Evolutionary conservation across 2,113 vertebrate genomes (phyloP).

Genomic region (Hypocryptadius cinnamomeus): DNA sequence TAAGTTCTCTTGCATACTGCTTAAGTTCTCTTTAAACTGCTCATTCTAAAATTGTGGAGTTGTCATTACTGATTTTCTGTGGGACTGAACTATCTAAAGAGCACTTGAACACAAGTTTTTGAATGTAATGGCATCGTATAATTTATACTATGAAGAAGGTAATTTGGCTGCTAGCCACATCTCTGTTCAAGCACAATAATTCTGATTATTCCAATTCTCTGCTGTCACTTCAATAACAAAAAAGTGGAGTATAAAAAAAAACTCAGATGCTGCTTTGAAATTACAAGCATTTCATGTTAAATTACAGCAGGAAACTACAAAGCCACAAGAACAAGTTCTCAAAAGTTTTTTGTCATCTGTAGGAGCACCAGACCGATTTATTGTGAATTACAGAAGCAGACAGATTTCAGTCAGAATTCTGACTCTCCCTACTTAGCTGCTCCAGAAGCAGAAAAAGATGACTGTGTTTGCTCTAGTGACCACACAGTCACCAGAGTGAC

Average conservation of each 20-base stretch:
- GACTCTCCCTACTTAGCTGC: background rate
- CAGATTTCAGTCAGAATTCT: background rate
- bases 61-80: background rate
- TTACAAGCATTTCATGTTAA: background rate
- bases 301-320: background rate
- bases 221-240: background rate
- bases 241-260: background rate
- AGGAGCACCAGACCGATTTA: background rate
- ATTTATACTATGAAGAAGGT: background rate
- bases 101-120: background rate
- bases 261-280: background rate
- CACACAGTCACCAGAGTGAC: background rate
- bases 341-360: background rate
- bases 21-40: background rate
- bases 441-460: background rate
- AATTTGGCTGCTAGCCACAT: background rate
- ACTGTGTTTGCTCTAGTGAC: background rate
- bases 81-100: background rate
- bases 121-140: background rate
- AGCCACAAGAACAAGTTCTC: background rate
- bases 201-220: background rate
- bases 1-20: background rate
- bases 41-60: background rate
- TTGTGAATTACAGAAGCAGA: background rate
- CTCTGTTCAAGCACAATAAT: background rate